phyloP scores from a whole-genome alignment of 2,113 vertebrate genomes.

The Silurus meridionalis region DNA sequence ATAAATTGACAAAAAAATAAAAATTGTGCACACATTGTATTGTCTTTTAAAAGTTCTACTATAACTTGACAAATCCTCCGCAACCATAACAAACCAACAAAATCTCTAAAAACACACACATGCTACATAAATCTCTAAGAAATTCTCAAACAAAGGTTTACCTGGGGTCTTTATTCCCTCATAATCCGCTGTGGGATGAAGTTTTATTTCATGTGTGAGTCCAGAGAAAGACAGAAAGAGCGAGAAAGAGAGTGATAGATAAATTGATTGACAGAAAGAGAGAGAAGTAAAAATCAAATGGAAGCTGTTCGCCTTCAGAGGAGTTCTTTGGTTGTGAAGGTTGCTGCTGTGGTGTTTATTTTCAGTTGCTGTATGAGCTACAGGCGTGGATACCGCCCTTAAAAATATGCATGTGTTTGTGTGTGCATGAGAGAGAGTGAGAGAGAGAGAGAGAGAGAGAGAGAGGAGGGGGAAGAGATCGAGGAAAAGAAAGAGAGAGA shows the following conservation, averaged over 20 bases:
- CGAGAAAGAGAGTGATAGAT: not conserved
- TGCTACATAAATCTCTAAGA: not conserved
- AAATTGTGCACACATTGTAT: too few relatives aligned
- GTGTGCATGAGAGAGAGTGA: not conserved
- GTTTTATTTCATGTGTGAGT: not conserved
- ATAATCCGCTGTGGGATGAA: not conserved
- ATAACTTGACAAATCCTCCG: too few relatives aligned
- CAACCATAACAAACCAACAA: too few relatives aligned
- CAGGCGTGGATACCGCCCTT: not conserved
- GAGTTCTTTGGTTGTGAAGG: not conserved
- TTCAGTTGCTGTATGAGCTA: conserved; percentile 1
- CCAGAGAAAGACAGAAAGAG: not conserved
- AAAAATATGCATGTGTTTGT: not conserved
- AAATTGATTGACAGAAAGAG: too few relatives aligned
- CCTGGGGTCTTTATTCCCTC: not conserved
- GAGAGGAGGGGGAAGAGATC: not conserved
- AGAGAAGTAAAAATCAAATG: not conserved
- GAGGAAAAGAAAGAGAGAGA: not conserved
- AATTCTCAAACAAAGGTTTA: not conserved
- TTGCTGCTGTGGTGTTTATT: not conserved
- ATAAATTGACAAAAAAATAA: too few relatives aligned
- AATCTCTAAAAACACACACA: too few relatives aligned
- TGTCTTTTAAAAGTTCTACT: too few relatives aligned
- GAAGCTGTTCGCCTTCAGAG: not conserved
- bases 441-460: not conserved